Percentiles rank a stretch among this genome's conserved stretches.
phyloP scores from a whole-genome alignment of 2,797 vertebrate genomes.

The Prionace glauca region DNA sequence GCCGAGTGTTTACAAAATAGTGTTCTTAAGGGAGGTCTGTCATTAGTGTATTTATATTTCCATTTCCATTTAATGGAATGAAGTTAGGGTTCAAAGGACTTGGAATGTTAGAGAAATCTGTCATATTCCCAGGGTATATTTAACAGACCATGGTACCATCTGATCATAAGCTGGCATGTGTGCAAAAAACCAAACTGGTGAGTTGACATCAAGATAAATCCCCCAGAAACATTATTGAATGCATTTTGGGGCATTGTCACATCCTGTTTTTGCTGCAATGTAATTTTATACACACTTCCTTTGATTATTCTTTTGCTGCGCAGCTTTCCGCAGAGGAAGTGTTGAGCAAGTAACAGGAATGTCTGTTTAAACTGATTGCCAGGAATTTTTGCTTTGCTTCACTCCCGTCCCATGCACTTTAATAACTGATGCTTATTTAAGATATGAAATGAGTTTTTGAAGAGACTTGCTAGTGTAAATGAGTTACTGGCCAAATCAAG shows the following conservation, averaged over 20 bases:
- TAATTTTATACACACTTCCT: background rate
- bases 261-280: constrained; percentile 1
- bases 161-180: background rate
- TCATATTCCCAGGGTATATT: background rate
- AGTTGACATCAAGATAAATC: background rate
- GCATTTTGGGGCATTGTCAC: background rate
- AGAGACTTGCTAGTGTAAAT: background rate
- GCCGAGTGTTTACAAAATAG: background rate
- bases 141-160: background rate
- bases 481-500: background rate
- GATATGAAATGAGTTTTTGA: background rate
- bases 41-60: background rate
- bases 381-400: background rate
- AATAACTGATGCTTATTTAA: too few species aligned
- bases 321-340: background rate
- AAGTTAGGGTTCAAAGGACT: background rate
- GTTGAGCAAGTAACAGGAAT: background rate
- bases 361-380: background rate
- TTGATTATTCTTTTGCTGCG: background rate
- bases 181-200: background rate
- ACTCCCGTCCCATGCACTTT: background rate
- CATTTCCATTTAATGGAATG: background rate
- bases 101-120: background rate
- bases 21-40: background rate
- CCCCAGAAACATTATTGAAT: background rate